Conservation (phyloP, 2,888 invertebrate genomes). For the Iselma pallidipennis region DNA sequence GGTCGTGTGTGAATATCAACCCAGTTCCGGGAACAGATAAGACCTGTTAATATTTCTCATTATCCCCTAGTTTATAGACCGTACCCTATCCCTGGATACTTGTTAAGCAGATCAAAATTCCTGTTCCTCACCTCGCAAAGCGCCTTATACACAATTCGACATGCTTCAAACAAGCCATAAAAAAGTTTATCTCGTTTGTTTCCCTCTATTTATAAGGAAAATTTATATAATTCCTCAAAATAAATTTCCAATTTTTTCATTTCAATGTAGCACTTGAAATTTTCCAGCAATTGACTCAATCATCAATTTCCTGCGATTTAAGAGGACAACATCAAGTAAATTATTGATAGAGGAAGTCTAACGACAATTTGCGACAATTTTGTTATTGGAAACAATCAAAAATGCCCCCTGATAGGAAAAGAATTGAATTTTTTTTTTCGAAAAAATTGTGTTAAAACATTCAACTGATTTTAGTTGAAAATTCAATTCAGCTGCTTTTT, state of each 20-base stretch:
- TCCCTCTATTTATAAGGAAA: too few relatives aligned
- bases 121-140: slow-evolving; percentile 12
- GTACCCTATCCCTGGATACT: slow-evolving; percentile 24
- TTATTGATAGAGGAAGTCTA: too few relatives aligned
- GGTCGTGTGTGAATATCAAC: slow-evolving; percentile 44
- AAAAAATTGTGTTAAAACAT: not conserved
- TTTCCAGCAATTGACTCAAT: not conserved
- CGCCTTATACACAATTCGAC: too few relatives aligned
- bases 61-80: slow-evolving; percentile 44
- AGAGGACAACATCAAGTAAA: not conserved
- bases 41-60: slow-evolving; percentile 47
- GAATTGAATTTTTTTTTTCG: not conserved
- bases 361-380: not conserved
- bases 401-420: not conserved
- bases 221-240: too few relatives aligned
- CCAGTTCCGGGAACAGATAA: slow-evolving; percentile 35
- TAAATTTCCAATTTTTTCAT: too few relatives aligned
- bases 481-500: too few relatives aligned
- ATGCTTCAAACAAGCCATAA: too few relatives aligned
- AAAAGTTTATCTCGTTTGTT: too few relatives aligned
- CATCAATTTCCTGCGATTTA: not conserved
- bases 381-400: too few relatives aligned
- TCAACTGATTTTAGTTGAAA: too few relatives aligned
- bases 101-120: slow-evolving; percentile 9
- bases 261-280: not conserved